phyloP scores from a whole-genome alignment of 2,797 vertebrate genomes.

The Paratrypauchen microcephalus region DNA sequence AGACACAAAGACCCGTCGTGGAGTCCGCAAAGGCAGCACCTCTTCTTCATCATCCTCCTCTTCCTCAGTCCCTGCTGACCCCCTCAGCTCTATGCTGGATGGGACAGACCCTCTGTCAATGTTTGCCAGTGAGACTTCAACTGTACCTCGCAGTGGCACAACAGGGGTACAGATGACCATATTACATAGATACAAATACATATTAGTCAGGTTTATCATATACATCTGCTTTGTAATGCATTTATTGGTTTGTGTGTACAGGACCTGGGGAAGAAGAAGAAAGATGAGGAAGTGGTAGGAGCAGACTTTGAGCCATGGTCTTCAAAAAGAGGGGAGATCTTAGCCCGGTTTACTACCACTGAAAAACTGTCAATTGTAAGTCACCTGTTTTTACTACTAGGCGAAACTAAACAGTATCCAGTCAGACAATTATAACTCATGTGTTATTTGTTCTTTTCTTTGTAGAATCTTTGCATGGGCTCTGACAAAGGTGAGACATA shows the following conservation, averaged over 20 bases:
- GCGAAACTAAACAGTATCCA: neutral
- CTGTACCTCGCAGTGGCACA: constrained; percentile 63
- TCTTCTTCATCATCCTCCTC: constrained; percentile 91
- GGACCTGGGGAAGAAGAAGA: constrained; percentile 86
- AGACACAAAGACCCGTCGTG: constrained; percentile 87
- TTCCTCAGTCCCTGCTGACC: constrained; percentile 85
- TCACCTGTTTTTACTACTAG: constrained; percentile 14
- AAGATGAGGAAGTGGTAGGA: constrained; percentile 84
- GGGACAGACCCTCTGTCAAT: constrained; percentile 92
- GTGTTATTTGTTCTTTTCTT: neutral
- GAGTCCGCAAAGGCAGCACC: constrained; percentile 88
- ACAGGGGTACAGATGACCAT: constrained; percentile 61
- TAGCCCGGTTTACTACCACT: constrained; percentile 93
- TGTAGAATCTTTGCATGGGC: constrained; percentile 93
- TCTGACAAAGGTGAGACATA: constrained; percentile 87
- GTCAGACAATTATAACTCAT: constrained; percentile 13
- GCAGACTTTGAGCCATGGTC: constrained; percentile 93
- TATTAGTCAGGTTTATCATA: neutral
- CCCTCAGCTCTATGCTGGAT: constrained; percentile 90
- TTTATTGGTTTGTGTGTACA: constrained; percentile 39
- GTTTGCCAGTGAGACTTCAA: constrained; percentile 76
- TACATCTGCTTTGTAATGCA: neutral
- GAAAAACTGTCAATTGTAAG: constrained; percentile 97
- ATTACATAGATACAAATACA: neutral
- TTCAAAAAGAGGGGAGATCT: constrained; percentile 88